Percentiles rank a stretch among this genome's conserved stretches.
These are phyloP conservation scores for Apodemus sylvaticus DNA, from an alignment of 2,113 vertebrate genomes.

Conservation along the genomic window DNA sequence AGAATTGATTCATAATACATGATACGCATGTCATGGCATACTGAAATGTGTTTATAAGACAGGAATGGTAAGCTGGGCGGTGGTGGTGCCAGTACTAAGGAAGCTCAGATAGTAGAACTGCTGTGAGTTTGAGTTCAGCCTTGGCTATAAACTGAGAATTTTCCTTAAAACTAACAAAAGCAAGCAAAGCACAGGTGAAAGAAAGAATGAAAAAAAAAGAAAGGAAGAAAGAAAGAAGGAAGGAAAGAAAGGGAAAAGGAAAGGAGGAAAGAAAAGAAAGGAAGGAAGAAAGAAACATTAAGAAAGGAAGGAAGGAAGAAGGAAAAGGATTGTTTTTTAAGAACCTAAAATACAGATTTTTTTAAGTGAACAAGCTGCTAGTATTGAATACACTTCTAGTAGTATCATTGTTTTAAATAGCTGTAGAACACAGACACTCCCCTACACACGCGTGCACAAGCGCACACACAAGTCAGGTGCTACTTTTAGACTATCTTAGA, in stretches of 20 bases:
- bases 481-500: slow-evolving; percentile 12
- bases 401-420: slow-evolving; percentile 27
- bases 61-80: too few relatives aligned
- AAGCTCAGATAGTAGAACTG: neutral
- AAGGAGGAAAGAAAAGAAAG: too few relatives aligned
- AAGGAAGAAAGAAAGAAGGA: too few relatives aligned
- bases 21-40: neutral
- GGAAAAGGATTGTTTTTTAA: slow-evolving; percentile 24
- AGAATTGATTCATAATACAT: slow-evolving; percentile 19
- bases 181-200: neutral
- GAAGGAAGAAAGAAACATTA: too few relatives aligned
- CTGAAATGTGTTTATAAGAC: slow-evolving; percentile 10
- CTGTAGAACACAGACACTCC: neutral
- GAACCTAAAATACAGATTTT: slow-evolving; percentile 18
- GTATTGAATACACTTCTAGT: neutral
- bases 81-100: neutral
- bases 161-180: neutral
- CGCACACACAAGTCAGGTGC: neutral
- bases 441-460: neutral
- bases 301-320: too few relatives aligned
- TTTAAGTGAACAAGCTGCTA: neutral
- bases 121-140: neutral
- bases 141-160: neutral
- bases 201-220: neutral
- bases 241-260: too few relatives aligned